These are phyloP conservation scores for Thalpophila matura DNA, from an alignment of 2,888 invertebrate species.

Conservation along the genomic window DNA sequence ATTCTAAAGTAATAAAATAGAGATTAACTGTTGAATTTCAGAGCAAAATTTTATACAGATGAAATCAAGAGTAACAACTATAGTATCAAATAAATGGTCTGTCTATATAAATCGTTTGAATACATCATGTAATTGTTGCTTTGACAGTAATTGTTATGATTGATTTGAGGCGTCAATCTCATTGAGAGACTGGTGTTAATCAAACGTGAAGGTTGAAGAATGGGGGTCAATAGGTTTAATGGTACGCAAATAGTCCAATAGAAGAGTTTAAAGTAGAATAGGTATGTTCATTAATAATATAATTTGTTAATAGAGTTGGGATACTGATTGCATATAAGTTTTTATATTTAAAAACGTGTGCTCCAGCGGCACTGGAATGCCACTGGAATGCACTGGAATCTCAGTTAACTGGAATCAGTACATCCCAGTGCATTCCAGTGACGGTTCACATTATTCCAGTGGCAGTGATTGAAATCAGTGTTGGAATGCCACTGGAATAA, in stretches of 20 bases:
- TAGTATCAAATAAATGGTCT: slow-evolving; percentile 21
- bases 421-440: no score
- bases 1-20: no score
- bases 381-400: no score
- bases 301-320: background rate
- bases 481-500: no score
- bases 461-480: no score
- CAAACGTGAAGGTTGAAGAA: slow-evolving; percentile 21
- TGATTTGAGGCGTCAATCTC: slow-evolving; percentile 40
- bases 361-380: no score
- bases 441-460: no score
- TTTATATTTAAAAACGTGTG: no score
- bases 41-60: no score
- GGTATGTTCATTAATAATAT: background rate
- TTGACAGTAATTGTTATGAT: slow-evolving; percentile 43
- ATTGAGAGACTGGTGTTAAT: slow-evolving; percentile 23
- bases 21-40: no score
- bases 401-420: no score
- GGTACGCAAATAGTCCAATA: background rate
- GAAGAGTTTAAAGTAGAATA: background rate
- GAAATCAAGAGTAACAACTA: no score
- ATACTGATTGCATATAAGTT: background rate
- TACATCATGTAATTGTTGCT: slow-evolving; percentile 22
- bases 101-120: slow-evolving; percentile 23
- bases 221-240: slow-evolving; percentile 18